A percentile compares a stretch with the other conserved stretches of the same genome.
Conservation (phyloP, 2,888 invertebrate genomes). For the Sympetrum striolatum region DNA sequence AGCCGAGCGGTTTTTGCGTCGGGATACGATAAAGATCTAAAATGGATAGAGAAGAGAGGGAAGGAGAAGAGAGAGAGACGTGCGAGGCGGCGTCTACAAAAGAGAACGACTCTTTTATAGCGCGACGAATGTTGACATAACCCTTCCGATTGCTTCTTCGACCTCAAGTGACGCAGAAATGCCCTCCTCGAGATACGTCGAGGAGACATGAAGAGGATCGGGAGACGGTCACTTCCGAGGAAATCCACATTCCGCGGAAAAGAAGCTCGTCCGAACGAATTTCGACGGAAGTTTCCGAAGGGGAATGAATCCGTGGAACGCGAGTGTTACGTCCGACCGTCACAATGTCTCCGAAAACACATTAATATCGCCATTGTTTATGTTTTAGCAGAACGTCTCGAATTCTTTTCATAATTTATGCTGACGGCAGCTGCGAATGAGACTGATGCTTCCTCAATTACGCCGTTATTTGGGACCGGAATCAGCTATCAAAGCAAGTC, state of each 20-base stretch:
- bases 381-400: too few species aligned
- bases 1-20: neutral
- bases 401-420: too few species aligned
- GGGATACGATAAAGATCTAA: conserved; percentile 12
- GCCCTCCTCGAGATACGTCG: neutral
- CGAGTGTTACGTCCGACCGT: neutral
- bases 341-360: neutral
- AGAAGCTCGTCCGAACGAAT: neutral
- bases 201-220: neutral
- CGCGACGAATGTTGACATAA: conserved; percentile 34
- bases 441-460: too few species aligned
- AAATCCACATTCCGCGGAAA: neutral
- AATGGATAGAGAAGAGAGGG: neutral
- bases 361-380: neutral
- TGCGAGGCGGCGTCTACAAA: neutral
- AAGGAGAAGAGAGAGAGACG: neutral
- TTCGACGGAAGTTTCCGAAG: neutral
- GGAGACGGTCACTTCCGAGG: neutral
- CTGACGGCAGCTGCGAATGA: too few species aligned
- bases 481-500: too few species aligned
- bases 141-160: conserved; percentile 22
- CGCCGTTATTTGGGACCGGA: too few species aligned
- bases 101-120: neutral
- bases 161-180: neutral
- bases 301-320: neutral